Conservation (phyloP, 1,140 invertebrate genomes). For the Batillaria attramentaria region DNA sequence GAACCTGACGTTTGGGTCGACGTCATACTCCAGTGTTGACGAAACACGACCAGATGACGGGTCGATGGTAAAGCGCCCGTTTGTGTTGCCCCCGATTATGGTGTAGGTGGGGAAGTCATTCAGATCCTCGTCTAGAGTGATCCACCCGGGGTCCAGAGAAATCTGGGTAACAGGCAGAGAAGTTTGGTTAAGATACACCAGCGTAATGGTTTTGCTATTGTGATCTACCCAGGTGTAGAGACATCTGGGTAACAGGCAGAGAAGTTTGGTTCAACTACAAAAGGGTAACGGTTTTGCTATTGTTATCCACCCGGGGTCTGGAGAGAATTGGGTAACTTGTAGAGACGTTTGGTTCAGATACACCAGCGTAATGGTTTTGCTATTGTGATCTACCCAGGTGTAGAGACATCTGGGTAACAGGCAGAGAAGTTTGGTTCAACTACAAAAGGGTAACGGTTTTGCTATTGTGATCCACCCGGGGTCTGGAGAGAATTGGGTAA, state of each 20-base stretch:
- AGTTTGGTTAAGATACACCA: background rate
- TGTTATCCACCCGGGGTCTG: constrained; percentile 12
- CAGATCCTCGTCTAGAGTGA: constrained; percentile 17
- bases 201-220: background rate
- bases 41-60: constrained; percentile 38
- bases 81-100: constrained; percentile 30
- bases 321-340: constrained; percentile 6
- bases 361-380: background rate
- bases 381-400: background rate
- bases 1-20: constrained; percentile 38
- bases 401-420: background rate
- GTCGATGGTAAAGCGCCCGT: constrained; percentile 41
- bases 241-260: constrained; percentile 13
- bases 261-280: constrained; percentile 9
- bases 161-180: constrained; percentile 10
- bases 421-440: constrained; percentile 27
- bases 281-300: too few species aligned
- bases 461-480: constrained; percentile 18
- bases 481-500: constrained; percentile 21
- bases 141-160: constrained; percentile 17
- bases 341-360: background rate
- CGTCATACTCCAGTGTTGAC: constrained; percentile 41
- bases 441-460: too few species aligned
- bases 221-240: background rate
- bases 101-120: constrained; percentile 30